Evolutionary conservation across 2,113 vertebrate genomes (phyloP), one percentile per base, ranked within the genome.

Genomic region (Coryphaenoides rupestris): DNA sequence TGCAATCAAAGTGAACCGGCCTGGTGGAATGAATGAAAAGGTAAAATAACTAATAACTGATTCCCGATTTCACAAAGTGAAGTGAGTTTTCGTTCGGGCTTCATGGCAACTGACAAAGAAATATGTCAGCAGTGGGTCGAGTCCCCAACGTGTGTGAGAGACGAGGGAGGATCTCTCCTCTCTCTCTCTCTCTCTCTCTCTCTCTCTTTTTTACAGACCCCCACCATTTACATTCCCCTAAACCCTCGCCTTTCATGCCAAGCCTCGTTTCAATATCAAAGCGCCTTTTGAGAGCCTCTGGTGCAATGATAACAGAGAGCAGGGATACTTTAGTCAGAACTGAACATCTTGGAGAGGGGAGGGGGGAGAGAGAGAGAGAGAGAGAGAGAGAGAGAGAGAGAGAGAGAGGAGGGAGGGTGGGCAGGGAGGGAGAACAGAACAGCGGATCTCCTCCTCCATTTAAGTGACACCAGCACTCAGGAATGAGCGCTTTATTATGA

Each of bases 241-340:
- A 87, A 86, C 80, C 79, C 74, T 69, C 59, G 74, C 80, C 85
- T 89, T 89, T 89, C 84, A 88, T 84, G 80, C 82, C 74, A 21
- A 76, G 75, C 81, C 88, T 89, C 77, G 83, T 90, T 90, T 89
- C 88, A 90, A 89, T 89, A 89, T 90, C 86, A 90, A 90, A 89
- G 88, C 80, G 77, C 57, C 82, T 84, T 87, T 82, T 74, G 81
- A 86, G 86, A 80, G 84, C 79, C 81, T 83, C 83, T 84, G 84
- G 83, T 88, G 83, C 80, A 84, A 84, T 72, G 77, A 90, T 86
- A 86, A 86, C 82, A 84, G 56, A 82, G 78, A 76, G 83, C 81
- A 84, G 79, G 78, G 80, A 6, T 81, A 87, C 80, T 86, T 86
- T 76, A 87, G 84, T 76, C 63, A 79, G 84, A 84, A 85, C 75